phyloP scores from a whole-genome alignment of 2,113 vertebrate genomes.

The Dromaius novaehollandiae region DNA sequence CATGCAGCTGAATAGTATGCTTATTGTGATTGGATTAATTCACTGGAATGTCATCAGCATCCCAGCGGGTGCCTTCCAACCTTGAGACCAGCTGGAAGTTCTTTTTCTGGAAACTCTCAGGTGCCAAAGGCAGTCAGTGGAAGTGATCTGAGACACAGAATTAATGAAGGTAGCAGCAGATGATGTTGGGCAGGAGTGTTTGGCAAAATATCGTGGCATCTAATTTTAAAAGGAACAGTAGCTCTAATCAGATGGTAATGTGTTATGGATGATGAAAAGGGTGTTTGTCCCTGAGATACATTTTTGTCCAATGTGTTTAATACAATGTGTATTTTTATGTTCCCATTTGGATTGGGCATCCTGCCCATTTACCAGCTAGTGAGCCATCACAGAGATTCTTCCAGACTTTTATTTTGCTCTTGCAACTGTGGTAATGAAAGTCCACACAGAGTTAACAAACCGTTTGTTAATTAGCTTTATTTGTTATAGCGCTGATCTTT shows the following conservation, averaged over 20 bases:
- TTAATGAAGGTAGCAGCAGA: constrained; percentile 33
- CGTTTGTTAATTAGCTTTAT: not conserved
- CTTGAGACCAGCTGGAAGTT: constrained; percentile 46
- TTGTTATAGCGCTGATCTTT: not conserved
- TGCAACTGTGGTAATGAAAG: not conserved
- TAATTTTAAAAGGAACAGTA: constrained; percentile 8
- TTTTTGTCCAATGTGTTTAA: constrained; percentile 11
- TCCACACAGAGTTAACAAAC: not conserved
- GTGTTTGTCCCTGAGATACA: not conserved
- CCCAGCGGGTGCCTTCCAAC: constrained; percentile 30
- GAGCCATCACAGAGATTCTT: not conserved
- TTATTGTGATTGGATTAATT: constrained; percentile 25
- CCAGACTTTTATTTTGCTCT: not conserved
- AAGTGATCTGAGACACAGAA: constrained; percentile 49
- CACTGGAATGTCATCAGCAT: constrained; percentile 16
- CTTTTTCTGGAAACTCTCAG: constrained; percentile 43
- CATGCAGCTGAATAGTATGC: constrained; percentile 21
- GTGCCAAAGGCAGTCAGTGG: constrained; percentile 49
- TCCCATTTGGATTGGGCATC: not conserved
- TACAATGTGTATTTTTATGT: not conserved
- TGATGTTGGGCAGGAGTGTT: not conserved
- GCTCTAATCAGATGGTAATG: constrained; percentile 5
- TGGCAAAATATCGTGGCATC: not conserved
- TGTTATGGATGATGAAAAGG: not conserved
- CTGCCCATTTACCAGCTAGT: not conserved